Percentiles rank a stretch among this genome's conserved stretches.
Conservation (phyloP, 1,140 invertebrate species). For the Pararge aegeria region DNA sequence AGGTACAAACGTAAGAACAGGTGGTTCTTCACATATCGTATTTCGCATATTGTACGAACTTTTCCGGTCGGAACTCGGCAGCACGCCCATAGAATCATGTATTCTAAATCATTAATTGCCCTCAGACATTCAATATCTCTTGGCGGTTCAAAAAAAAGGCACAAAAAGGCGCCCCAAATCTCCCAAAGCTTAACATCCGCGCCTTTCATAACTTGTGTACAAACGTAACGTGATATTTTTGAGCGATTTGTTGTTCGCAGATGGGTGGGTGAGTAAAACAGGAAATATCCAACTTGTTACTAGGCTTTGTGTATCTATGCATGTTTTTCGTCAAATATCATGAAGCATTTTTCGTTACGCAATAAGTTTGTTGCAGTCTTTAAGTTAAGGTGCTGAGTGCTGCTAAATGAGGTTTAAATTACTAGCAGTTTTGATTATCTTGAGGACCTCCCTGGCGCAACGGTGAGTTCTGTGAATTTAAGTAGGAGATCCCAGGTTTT, state of each 20-base stretch:
- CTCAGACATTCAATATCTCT: conserved; percentile 64
- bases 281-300: conserved; percentile 69
- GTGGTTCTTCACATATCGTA: conserved; percentile 59
- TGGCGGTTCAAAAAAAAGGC: conserved; percentile 53
- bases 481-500: too few relatives aligned
- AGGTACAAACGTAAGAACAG: conserved; percentile 40
- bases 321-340: conserved; percentile 44
- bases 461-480: too few relatives aligned
- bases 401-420: too few relatives aligned
- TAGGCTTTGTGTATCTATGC: conserved; percentile 41
- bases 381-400: too few relatives aligned
- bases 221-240: conserved; percentile 70
- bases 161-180: conserved; percentile 59
- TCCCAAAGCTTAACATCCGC: conserved; percentile 61
- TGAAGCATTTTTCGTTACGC: conserved; percentile 16
- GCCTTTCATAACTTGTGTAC: conserved; percentile 38
- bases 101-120: conserved; percentile 72
- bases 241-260: conserved; percentile 67
- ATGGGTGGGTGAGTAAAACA: conserved; percentile 68
- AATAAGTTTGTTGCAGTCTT: not conserved
- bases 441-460: too few relatives aligned
- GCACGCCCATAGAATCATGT: conserved; percentile 49
- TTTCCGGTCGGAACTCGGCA: conserved; percentile 73
- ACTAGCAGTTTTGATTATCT: too few relatives aligned
- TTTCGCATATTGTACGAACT: conserved; percentile 54